A percentile compares a stretch with the other conserved stretches of the same genome.
Conservation (phyloP, 2,113 vertebrate species). For the Forbesichthys agassizii region DNA sequence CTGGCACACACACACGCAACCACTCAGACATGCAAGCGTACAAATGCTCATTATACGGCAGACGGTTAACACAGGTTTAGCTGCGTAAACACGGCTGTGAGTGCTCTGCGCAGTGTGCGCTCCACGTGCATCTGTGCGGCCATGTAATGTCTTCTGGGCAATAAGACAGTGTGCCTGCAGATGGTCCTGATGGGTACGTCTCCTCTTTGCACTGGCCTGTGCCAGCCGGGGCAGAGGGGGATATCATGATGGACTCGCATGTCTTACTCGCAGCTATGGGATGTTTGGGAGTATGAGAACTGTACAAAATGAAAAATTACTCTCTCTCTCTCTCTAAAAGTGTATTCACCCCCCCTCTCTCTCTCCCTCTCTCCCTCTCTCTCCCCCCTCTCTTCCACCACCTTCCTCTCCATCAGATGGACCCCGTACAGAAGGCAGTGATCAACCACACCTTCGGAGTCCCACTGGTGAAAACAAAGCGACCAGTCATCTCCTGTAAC, state of each 20-base stretch:
- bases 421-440: constrained; percentile 92
- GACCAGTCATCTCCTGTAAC: constrained; percentile 91
- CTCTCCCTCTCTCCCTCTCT: constrained; percentile 7
- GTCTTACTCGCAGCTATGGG: constrained; percentile 11
- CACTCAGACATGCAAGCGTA: background rate
- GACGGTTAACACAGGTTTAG: background rate
- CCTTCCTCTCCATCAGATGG: constrained; percentile 80
- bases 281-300: constrained; percentile 1
- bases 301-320: constrained; percentile 22
- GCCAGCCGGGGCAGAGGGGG: constrained; percentile 6
- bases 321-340: constrained; percentile 24
- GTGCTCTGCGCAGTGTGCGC: background rate
- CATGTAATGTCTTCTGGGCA: background rate
- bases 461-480: constrained; percentile 86
- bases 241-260: constrained; percentile 32
- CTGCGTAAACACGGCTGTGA: background rate
- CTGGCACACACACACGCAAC: background rate
- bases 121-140: background rate
- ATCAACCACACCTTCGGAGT: constrained; percentile 90
- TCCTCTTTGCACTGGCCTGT: background rate
- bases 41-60: background rate
- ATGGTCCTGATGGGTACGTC: constrained; percentile 6
- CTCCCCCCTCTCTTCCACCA: background rate
- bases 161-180: background rate
- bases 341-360: constrained; percentile 6